Conservation (phyloP, 2,113 vertebrate genomes). For the Ahaetulla prasina region DNA sequence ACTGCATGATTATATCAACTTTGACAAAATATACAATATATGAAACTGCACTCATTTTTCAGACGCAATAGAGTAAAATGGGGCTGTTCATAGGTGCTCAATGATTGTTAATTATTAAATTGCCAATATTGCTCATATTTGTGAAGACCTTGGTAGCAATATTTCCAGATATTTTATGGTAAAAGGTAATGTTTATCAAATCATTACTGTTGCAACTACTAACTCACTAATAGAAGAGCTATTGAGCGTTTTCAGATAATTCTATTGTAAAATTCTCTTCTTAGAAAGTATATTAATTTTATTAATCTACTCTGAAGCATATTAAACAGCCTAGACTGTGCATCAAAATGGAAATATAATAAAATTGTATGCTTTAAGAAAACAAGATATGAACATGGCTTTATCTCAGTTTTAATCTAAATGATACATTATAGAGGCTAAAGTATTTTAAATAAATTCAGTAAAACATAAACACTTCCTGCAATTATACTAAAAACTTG, state of each 20-base stretch:
- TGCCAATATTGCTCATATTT: neutral
- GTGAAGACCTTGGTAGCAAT: neutral
- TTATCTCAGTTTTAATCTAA: neutral
- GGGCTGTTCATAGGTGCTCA: neutral
- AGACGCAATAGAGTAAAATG: neutral
- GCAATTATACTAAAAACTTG: neutral
- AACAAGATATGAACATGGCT: neutral
- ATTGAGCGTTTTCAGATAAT: neutral
- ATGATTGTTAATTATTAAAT: neutral
- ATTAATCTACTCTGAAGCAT: neutral
- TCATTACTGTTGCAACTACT: neutral
- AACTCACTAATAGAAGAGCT: neutral
- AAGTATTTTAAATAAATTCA: neutral
- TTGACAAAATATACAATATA: neutral
- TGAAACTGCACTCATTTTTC: neutral
- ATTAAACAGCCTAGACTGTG: neutral
- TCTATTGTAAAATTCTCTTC: neutral
- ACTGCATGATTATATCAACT: neutral
- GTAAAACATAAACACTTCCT: neutral
- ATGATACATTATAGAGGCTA: neutral
- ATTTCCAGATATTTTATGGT: neutral
- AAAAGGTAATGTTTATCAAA: neutral
- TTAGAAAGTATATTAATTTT: neutral
- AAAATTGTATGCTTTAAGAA: neutral
- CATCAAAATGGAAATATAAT: neutral